Evolutionary conservation across 1,140 invertebrate species (phyloP).

Genomic region (Tenebrio molitor): DNA sequence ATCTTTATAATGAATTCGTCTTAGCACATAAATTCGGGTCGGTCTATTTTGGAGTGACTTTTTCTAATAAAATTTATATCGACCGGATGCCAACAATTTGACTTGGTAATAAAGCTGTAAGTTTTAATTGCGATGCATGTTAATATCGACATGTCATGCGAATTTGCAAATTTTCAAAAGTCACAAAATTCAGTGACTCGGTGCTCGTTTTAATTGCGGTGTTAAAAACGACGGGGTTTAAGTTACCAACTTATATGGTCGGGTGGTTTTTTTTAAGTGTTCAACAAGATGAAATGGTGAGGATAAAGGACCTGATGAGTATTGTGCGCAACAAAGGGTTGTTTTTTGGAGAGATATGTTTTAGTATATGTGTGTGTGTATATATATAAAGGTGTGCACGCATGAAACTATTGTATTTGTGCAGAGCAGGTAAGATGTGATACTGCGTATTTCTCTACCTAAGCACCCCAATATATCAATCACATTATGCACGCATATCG

Average conservation of each 20-base stretch:
- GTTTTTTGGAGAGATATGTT: constrained; percentile 56
- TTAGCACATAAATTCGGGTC: neutral
- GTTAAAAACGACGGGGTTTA: neutral
- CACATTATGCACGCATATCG: constrained; percentile 55
- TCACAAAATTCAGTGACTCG: too few species aligned
- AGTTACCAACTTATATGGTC: constrained; percentile 21
- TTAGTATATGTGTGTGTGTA: constrained; percentile 47
- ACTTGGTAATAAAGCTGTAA: constrained; percentile 8
- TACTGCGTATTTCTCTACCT: constrained; percentile 46
- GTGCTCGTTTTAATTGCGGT: constrained; percentile 5
- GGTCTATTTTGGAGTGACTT: neutral
- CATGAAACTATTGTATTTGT: constrained; percentile 56
- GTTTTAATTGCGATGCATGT: neutral
- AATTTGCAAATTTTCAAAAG: too few species aligned
- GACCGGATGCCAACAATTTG: constrained; percentile 8
- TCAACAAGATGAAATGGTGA: constrained; percentile 45
- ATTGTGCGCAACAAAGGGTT: constrained; percentile 54
- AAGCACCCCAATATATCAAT: constrained; percentile 56
- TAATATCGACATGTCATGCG: too few species aligned
- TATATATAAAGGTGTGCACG: constrained; percentile 53
- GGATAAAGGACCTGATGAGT: constrained; percentile 46
- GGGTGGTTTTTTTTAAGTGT: constrained; percentile 27
- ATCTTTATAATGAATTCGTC: constrained; percentile 16
- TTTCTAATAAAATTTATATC: constrained; percentile 24
- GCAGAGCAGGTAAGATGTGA: constrained; percentile 55